A percentile compares a stretch with the other conserved stretches of the same genome.
These are phyloP conservation scores for Trissolcus japonicus DNA, from an alignment of 2,888 invertebrate genomes.

Conservation along the genomic window DNA sequence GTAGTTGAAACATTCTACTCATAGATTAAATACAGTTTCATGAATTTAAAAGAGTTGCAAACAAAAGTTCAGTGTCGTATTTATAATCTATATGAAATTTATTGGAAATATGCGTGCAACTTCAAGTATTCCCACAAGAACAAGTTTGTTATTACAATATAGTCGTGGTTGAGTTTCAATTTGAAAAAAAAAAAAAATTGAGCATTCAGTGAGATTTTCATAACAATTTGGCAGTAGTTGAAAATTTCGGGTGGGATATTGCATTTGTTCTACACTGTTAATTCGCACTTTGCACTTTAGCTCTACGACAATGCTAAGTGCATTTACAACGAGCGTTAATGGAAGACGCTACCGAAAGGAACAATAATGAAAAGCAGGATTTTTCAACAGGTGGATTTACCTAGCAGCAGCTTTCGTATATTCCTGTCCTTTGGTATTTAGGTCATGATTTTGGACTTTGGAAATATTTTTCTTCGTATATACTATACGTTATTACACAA, in stretches of 20 bases:
- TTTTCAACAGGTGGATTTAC: constrained; percentile 47
- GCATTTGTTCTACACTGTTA: constrained; percentile 1
- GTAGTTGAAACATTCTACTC: no score
- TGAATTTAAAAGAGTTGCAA: no score
- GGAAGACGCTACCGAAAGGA: constrained; percentile 33
- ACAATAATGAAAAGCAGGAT: constrained; percentile 44
- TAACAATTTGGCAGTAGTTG: neutral
- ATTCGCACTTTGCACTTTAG: constrained; percentile 21
- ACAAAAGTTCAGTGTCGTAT: no score
- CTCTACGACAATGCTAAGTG: constrained; percentile 23
- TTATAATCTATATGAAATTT: no score
- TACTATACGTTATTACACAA: no score
- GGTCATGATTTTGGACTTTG: constrained; percentile 12
- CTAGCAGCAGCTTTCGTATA: constrained; percentile 22
- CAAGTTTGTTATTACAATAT: no score
- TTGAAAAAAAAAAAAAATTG: no score
- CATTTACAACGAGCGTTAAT: constrained; percentile 22
- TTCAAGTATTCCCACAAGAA: no score
- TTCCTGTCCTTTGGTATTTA: constrained; percentile 36
- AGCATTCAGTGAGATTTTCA: no score
- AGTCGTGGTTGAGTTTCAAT: no score
- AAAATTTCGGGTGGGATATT: neutral
- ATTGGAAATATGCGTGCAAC: no score
- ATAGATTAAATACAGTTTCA: no score
- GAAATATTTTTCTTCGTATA: constrained; percentile 4